Percentiles rank a stretch among this genome's conserved stretches.
phyloP scores from a whole-genome alignment of 2,888 invertebrate genomes.

The Nineta flava region DNA sequence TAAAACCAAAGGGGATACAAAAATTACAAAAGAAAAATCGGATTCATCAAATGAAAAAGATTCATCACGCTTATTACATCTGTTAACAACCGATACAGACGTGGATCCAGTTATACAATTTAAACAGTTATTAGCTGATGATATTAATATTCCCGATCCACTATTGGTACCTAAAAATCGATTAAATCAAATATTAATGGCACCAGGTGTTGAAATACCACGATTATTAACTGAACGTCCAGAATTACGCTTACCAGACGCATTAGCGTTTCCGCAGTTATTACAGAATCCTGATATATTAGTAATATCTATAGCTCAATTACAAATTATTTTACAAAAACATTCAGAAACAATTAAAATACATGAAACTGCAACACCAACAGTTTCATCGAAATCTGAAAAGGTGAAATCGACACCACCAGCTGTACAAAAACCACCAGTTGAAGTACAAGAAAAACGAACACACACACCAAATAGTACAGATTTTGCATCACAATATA shows the following conservation, averaged over 20 bases:
- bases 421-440: constrained; percentile 16
- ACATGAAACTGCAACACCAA: constrained; percentile 16
- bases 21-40: constrained; percentile 25
- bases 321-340: constrained; percentile 46
- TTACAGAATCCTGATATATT: constrained; percentile 63
- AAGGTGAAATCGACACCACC: constrained; percentile 13
- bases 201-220: constrained; percentile 64
- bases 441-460: constrained; percentile 13
- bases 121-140: constrained; percentile 47
- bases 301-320: constrained; percentile 58
- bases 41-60: constrained; percentile 13
- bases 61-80: constrained; percentile 27
- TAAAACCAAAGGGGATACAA: constrained; percentile 25
- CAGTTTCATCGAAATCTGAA: constrained; percentile 15
- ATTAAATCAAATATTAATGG: constrained; percentile 49
- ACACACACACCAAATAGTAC: constrained; percentile 24
- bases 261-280: constrained; percentile 52
- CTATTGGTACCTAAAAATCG: constrained; percentile 63
- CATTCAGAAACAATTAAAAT: constrained; percentile 24
- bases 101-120: constrained; percentile 55
- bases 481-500: constrained; percentile 5
- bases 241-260: constrained; percentile 57
- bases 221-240: constrained; percentile 53
- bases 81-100: constrained; percentile 31
- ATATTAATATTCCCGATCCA: constrained; percentile 64